A percentile compares a stretch with the other conserved stretches of the same genome.
Conservation (phyloP, 2,113 vertebrate species). For the Rattus rattus region DNA sequence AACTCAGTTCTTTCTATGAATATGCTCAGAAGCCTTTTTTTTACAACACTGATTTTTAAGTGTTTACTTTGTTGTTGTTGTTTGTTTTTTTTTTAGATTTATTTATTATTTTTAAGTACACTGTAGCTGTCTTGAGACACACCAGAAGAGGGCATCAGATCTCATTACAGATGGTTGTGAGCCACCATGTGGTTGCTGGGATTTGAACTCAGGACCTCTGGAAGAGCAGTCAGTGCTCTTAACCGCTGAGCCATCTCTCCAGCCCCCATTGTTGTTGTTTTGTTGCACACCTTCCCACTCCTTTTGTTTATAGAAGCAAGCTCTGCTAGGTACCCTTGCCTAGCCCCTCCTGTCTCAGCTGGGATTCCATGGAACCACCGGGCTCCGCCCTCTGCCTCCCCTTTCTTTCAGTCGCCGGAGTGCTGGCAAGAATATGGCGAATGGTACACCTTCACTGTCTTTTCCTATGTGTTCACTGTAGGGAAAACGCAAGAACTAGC, state of each 20-base stretch:
- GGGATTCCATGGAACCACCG: not conserved
- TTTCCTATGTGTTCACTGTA: slow-evolving; percentile 21
- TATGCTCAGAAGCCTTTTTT: not conserved
- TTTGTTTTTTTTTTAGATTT: too few species aligned
- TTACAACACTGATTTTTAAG: not conserved
- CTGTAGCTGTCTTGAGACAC: too few species aligned
- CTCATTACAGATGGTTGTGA: too few species aligned
- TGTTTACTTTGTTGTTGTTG: too few species aligned
- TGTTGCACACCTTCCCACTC: not conserved
- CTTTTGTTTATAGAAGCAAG: not conserved
- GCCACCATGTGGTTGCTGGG: too few species aligned
- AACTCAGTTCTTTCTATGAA: too few species aligned
- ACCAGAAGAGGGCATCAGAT: too few species aligned
- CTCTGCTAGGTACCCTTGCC: not conserved
- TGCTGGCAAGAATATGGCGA: not conserved
- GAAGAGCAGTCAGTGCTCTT: too few species aligned
- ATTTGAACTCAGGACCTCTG: too few species aligned
- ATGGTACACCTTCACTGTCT: not conserved
- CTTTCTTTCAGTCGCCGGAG: not conserved
- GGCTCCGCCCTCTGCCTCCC: not conserved
- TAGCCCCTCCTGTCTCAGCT: not conserved
- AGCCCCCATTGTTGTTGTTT: too few species aligned
- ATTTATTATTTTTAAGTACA: too few species aligned
- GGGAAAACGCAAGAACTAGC: not conserved
- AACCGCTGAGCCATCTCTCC: too few species aligned